A percentile compares a stretch with the other conserved stretches of the same genome.
Conservation (phyloP, 1,140 invertebrate genomes). For the Polypedilum pembai region DNA sequence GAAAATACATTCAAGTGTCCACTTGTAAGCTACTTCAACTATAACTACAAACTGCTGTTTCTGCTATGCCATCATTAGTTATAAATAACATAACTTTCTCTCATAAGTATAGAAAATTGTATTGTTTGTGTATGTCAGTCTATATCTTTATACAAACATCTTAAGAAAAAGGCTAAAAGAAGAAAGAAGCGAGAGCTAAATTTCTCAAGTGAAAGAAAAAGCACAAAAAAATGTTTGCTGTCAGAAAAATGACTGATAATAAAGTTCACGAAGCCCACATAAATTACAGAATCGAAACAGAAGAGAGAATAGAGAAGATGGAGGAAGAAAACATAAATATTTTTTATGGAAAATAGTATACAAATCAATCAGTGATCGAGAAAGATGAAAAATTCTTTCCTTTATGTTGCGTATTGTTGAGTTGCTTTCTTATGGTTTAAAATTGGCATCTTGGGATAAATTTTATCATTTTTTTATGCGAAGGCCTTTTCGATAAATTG, state of each 20-base stretch:
- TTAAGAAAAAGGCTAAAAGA: too few species aligned
- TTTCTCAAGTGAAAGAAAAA: too few species aligned
- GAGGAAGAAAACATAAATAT: not conserved
- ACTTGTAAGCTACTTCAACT: not conserved
- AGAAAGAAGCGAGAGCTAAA: too few species aligned
- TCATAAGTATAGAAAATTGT: too few species aligned
- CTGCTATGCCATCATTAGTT: slow-evolving; percentile 1
- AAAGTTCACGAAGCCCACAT: not conserved
- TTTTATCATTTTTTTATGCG: too few species aligned
- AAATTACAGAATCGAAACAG: not conserved
- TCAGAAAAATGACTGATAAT: slow-evolving; percentile 18
- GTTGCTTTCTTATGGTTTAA: too few species aligned
- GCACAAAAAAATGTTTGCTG: slow-evolving; percentile 1
- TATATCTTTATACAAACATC: too few species aligned
- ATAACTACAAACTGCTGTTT: not conserved
- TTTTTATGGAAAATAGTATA: not conserved
- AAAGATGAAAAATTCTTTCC: not conserved
- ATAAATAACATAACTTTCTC: not conserved
- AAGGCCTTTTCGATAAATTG: too few species aligned
- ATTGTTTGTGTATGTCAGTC: too few species aligned
- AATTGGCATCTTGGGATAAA: too few species aligned
- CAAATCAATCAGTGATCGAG: slow-evolving; percentile 4
- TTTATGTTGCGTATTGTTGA: too few species aligned
- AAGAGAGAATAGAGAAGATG: not conserved
- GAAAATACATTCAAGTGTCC: not conserved